Conservation (phyloP, 2,797 vertebrate genomes). For the Meriones psammophilus region DNA sequence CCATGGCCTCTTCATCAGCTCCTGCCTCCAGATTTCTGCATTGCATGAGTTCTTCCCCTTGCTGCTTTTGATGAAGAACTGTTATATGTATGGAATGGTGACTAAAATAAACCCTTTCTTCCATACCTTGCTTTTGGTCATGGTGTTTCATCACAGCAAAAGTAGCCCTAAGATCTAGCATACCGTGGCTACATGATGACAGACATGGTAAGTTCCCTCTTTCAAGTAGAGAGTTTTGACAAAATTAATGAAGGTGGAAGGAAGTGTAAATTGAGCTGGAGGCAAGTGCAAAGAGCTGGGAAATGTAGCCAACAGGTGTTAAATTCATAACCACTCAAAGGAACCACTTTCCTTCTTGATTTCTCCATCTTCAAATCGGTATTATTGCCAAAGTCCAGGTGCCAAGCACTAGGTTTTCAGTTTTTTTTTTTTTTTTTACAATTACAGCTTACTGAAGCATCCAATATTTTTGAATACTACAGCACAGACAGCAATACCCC, state of each 20-base stretch:
- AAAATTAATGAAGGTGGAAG: background rate
- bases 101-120: background rate
- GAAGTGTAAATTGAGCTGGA: background rate
- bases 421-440: constrained; percentile 27
- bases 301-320: background rate
- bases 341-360: constrained; percentile 23
- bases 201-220: background rate
- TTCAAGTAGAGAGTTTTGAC: background rate
- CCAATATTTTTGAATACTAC: constrained; percentile 39
- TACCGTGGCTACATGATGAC: background rate
- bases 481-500: background rate
- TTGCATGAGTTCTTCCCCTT: background rate
- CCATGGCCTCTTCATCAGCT: background rate
- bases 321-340: constrained; percentile 39
- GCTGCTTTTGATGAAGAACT: background rate
- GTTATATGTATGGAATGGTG: background rate
- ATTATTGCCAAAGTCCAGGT: constrained; percentile 1
- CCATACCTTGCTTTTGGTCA: background rate
- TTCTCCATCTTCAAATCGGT: constrained; percentile 46
- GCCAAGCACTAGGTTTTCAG: background rate
- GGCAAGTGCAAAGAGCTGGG: background rate
- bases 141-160: background rate
- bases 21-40: background rate
- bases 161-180: background rate
- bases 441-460: constrained; percentile 37